Evolutionary conservation across 2,113 vertebrate genomes (phyloP).

Genomic region (Oxyura jamaicensis): DNA sequence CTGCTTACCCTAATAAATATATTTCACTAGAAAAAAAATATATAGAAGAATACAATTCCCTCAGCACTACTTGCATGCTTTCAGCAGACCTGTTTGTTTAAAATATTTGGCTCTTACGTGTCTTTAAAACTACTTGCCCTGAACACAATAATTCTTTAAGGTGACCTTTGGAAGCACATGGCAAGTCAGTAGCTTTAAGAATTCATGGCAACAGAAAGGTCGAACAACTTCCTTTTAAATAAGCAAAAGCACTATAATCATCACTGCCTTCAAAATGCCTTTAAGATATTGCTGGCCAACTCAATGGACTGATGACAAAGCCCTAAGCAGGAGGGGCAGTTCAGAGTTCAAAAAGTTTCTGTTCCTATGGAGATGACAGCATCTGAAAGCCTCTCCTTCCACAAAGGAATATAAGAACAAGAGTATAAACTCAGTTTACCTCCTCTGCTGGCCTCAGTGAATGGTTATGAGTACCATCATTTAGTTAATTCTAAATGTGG

Average conservation of each 20-base stretch:
- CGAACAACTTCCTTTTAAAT: neutral
- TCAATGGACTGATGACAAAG: neutral
- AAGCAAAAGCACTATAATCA: neutral
- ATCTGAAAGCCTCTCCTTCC: neutral
- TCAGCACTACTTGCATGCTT: neutral
- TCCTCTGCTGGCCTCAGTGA: neutral
- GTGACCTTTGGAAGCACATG: neutral
- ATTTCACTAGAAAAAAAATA: constrained; percentile 11
- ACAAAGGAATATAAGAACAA: neutral
- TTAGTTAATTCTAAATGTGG: neutral
- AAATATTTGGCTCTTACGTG: constrained; percentile 3
- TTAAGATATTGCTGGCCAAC: neutral
- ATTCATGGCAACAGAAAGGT: neutral
- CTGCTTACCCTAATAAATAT: constrained; percentile 63
- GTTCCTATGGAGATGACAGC: neutral
- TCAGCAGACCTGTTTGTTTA: constrained; percentile 49
- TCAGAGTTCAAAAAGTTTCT: neutral
- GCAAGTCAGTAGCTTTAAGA: neutral
- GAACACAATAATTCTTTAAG: constrained; percentile 12
- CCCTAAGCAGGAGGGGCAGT: neutral
- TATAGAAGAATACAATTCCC: constrained; percentile 13
- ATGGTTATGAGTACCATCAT: neutral
- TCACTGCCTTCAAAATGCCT: neutral
- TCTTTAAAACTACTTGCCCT: neutral
- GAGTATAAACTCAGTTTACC: neutral